Evolutionary conservation across 2,797 vertebrate genomes (phyloP), one percentile per base, ranked within the genome.

Genomic region (Varecia variegata): DNA sequence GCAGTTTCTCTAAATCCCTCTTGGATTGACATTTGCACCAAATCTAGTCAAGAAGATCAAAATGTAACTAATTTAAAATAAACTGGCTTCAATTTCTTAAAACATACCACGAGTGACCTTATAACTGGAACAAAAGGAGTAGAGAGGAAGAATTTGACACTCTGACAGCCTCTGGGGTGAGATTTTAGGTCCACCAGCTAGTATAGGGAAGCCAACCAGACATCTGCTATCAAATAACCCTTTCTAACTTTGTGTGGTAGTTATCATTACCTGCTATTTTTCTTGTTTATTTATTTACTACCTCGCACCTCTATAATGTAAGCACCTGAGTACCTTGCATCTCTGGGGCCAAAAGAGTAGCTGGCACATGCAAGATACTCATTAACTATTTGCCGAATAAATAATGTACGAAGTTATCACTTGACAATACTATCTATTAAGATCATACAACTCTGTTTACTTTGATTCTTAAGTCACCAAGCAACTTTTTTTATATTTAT

Each of bases 11-110:
- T 77, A 50, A 96, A 30, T 85, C 65, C 32, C 43, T 94, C 35
- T 94, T 86, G 62, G 43, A 67, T 90, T 65, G 32, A 87, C 35
- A 56, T 91, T 54, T 45, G 40, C 82, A 86, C 73, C 67, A 90
- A 76, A 92, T 92, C 47, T 90, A 95, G 71, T 93, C n/a, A 74
- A 58, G 88, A 94, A 80, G 35, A 97, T 94, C 82, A 83, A 95
- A 97, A 89, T 81, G 74, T 84, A 87, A 80, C 79, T 83, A 91
- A 94, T 92, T 95, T 90, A 91, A 96, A 92, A 71, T 86, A 95
- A 90, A 88, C 8, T 82, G 56, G 35, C 1, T 95, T 95, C 15
- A 88, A 30, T 87, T 93, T 91, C 65, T 95, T 68, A 94, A 96
- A 94, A 83, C 15, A 9, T 11, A n/a, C 20, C 68, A 70, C 12